These are phyloP conservation scores for Erinaceus europaeus DNA, from an alignment of 2,113 vertebrate genomes.

Conservation along the genomic window DNA sequence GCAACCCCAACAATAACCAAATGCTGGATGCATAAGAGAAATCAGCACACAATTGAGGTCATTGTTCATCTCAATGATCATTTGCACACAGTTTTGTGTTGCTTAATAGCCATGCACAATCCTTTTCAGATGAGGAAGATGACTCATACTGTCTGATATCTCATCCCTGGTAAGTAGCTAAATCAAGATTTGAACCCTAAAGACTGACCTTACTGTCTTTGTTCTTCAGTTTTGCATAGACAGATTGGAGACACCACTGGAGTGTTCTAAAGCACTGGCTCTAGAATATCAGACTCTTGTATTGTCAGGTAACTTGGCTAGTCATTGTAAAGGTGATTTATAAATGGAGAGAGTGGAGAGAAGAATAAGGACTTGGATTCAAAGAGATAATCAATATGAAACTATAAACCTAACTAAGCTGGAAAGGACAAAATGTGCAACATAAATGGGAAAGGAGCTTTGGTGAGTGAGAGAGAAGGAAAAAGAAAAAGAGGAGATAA, in stretches of 20 bases:
- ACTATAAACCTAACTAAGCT: neutral
- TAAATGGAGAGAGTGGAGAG: neutral
- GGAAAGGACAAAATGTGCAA: neutral
- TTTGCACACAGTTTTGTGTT: too few species aligned
- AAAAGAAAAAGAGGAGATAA: too few species aligned
- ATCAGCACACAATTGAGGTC: too few species aligned
- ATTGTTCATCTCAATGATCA: too few species aligned
- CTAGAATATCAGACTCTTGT: neutral
- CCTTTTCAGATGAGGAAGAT: neutral
- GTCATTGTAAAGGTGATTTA: neutral
- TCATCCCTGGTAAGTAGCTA: neutral
- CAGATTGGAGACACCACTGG: neutral
- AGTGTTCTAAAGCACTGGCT: neutral
- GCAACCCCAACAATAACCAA: neutral
- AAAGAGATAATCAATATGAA: neutral
- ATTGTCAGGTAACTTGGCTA: neutral
- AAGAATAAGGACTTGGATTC: neutral
- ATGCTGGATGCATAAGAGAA: neutral
- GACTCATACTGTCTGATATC: neutral
- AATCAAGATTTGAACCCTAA: neutral
- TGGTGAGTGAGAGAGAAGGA: neutral
- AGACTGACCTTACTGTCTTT: neutral
- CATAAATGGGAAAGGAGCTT: neutral
- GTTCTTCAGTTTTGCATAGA: neutral
- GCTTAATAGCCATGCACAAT: too few species aligned